Evolutionary conservation across 1,140 invertebrate species (phyloP), one percentile per base, ranked within the genome.

Genomic region (Drosophila parvula): DNA sequence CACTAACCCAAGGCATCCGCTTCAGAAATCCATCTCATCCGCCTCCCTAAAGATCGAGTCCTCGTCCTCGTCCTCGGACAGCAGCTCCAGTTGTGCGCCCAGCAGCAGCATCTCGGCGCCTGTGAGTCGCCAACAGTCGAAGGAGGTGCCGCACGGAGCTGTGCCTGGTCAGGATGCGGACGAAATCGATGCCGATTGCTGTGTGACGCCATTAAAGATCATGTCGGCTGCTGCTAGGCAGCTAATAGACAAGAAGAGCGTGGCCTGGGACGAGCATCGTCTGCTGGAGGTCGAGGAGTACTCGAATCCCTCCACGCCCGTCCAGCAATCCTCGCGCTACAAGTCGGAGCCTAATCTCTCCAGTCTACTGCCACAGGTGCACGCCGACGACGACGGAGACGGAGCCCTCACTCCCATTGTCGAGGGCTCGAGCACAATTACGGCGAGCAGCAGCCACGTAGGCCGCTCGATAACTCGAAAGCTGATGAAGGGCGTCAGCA

Each of bases 401-500:
- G 55, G 55, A n/a, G 74, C 62, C 10, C 71, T 90, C 1, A 90
- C 88, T 14, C 88, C 88, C 5, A 90, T 90, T 43, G 48, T 78
- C 11, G 83, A 88, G 51, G 80, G 79, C 8, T 55, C 68, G 0
- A 58, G 78, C 12, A 50, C 74, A 4, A 62, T 71, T 53, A 11
- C 56, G 10, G 59, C 74, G 3, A 51, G 16, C 34, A 69, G 56
- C 59, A 59, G 48, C 8, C 76, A 78, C 41, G 58, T 89, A 70
- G 75, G 90, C 22, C 78, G 79, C 22, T 90, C 79, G 0, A 68
- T 91, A 8, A 91, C 88, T 11, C 88, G 90, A 9, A 92, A 92
- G 34, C 62, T 92, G n/a, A 91, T 92, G 78, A 92, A 92, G 45
- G 91, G 91, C 34, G 91, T 92, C 7, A 92, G 91, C 77, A 91